Conservation (phyloP, 1,140 invertebrate genomes). For the Periplaneta americana region DNA sequence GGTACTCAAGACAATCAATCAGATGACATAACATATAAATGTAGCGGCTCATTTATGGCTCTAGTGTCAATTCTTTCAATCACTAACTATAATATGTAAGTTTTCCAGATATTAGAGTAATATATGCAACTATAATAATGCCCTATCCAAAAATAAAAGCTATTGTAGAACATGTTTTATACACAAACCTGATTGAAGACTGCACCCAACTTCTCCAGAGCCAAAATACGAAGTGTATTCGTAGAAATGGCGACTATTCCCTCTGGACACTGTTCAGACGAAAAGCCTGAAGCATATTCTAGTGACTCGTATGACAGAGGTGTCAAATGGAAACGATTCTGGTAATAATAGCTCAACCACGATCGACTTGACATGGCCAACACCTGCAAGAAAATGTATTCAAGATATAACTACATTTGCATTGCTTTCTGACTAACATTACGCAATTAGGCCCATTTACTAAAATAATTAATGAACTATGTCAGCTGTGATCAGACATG, state of each 20-base stretch:
- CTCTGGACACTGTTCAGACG: constrained; percentile 98
- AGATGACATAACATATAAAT: too few relatives aligned
- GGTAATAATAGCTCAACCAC: constrained; percentile 98
- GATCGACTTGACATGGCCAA: constrained; percentile 96
- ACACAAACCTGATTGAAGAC: constrained; percentile 87
- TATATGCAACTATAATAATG: too few relatives aligned
- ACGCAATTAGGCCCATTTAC: neutral
- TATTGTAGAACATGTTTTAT: too few relatives aligned
- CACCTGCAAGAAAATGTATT: constrained; percentile 44
- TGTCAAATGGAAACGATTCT: constrained; percentile 93
- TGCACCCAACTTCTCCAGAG: constrained; percentile 95
- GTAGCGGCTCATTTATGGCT: too few relatives aligned
- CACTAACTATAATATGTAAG: too few relatives aligned
- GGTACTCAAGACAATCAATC: too few relatives aligned
- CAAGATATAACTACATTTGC: neutral
- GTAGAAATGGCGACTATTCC: constrained; percentile 98
- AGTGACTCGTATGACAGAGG: constrained; percentile 94
- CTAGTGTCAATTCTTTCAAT: too few relatives aligned
- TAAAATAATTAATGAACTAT: neutral
- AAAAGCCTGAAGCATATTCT: constrained; percentile 97
- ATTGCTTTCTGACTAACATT: too few relatives aligned
- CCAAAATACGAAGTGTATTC: constrained; percentile 95
- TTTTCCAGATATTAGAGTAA: too few relatives aligned
- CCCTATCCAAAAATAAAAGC: too few relatives aligned
- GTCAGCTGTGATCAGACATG: neutral